Percentiles rank a stretch among this genome's conserved stretches.
Evolutionary conservation across 1,140 invertebrate species (phyloP).

Genomic region (Hyphantria cunea): DNA sequence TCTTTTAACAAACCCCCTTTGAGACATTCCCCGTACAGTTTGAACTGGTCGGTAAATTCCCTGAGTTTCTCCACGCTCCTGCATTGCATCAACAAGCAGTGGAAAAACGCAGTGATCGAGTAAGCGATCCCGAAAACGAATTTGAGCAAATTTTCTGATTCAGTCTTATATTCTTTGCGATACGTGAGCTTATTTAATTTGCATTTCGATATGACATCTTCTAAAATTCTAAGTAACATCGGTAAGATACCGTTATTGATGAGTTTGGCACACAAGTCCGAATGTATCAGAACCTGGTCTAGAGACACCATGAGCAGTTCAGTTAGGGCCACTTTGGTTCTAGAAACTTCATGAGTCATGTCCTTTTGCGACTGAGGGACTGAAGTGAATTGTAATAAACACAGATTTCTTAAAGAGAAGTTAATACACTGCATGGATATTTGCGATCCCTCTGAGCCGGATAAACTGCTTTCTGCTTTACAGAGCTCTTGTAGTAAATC

Average conservation of each 20-base stretch:
- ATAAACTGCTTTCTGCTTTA: slow-evolving; percentile 79
- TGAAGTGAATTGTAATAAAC: slow-evolving; percentile 83
- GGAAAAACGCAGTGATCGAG: slow-evolving; percentile 83
- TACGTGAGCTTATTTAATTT: slow-evolving; percentile 38
- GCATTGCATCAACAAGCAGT: slow-evolving; percentile 83
- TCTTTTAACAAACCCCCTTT: slow-evolving; percentile 83
- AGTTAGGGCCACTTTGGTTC: slow-evolving; percentile 83
- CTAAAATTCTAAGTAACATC: slow-evolving; percentile 83
- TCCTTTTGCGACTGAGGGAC: slow-evolving; percentile 40
- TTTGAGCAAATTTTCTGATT: slow-evolving; percentile 80
- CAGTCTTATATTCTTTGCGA: slow-evolving; percentile 43
- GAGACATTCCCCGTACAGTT: slow-evolving; percentile 83
- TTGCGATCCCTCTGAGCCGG: slow-evolving; percentile 78
- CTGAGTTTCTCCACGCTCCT: slow-evolving; percentile 81
- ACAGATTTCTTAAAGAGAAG: slow-evolving; percentile 84
- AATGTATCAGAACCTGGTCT: slow-evolving; percentile 82
- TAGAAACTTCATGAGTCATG: slow-evolving; percentile 61
- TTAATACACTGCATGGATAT: slow-evolving; percentile 84
- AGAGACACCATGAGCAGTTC: slow-evolving; percentile 83
- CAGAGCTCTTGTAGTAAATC: slow-evolving; percentile 84
- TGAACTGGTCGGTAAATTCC: slow-evolving; percentile 84
- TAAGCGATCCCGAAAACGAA: slow-evolving; percentile 85
- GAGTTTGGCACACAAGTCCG: slow-evolving; percentile 83
- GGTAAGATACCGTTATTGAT: slow-evolving; percentile 85
- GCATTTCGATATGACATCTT: slow-evolving; percentile 81